These are phyloP conservation scores for Capromys pilorides DNA, from an alignment of 2,797 vertebrate species.

Conservation along the genomic window DNA sequence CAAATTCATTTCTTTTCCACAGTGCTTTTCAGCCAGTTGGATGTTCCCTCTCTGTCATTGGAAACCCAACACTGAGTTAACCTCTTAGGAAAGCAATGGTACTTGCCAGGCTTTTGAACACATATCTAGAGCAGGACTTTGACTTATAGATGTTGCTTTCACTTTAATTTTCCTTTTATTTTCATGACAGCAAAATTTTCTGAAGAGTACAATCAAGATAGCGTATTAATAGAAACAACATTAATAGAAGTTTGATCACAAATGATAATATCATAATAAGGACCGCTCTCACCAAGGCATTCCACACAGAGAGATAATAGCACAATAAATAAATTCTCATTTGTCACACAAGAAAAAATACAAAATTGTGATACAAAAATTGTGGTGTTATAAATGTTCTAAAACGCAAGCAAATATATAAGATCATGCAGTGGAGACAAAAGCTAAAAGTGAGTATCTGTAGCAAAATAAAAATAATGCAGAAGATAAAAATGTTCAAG, in stretches of 20 bases:
- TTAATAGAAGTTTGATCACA: conserved; percentile 73
- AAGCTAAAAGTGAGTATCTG: conserved; percentile 59
- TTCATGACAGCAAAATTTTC: conserved; percentile 78
- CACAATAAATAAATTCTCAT: conserved; percentile 78
- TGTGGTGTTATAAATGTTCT: conserved; percentile 66
- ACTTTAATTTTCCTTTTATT: conserved; percentile 79
- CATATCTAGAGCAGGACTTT: background rate
- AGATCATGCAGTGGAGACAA: conserved; percentile 72
- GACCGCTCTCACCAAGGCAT: conserved; percentile 73
- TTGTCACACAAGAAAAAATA: conserved; percentile 67
- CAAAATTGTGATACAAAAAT: conserved; percentile 62
- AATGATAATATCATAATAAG: conserved; percentile 71
- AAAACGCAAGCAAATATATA: conserved; percentile 76
- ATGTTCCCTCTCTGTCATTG: background rate
- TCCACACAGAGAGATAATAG: conserved; percentile 75
- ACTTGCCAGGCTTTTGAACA: background rate
- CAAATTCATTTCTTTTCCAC: background rate
- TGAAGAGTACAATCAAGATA: conserved; percentile 79
- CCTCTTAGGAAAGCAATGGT: background rate
- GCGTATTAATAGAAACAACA: conserved; percentile 77
- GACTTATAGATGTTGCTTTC: conserved; percentile 33
- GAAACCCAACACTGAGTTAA: background rate
- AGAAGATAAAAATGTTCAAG: conserved; percentile 73
- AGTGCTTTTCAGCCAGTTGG: background rate
- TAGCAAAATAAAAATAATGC: conserved; percentile 43